A percentile compares a stretch with the other conserved stretches of the same genome.
Evolutionary conservation across 2,888 invertebrate species (phyloP).

Genomic region (Melolontha melolontha): DNA sequence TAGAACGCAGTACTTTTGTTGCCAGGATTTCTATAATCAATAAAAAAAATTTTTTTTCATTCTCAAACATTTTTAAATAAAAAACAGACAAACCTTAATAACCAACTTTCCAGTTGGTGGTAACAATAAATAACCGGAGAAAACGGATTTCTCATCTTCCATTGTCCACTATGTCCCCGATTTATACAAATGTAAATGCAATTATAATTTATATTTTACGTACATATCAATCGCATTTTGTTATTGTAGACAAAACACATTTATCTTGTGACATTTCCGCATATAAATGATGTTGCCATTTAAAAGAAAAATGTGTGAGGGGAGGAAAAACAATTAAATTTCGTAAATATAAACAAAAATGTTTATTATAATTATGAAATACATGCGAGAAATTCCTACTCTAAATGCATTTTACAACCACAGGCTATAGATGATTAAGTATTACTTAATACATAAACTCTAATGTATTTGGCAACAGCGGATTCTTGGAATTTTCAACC

Average conservation of each 20-base stretch:
- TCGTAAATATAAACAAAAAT: neutral
- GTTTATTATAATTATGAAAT: neutral
- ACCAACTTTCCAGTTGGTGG: conserved; percentile 85
- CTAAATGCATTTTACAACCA: too few species aligned
- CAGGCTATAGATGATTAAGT: too few species aligned
- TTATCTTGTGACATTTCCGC: conserved; percentile 47
- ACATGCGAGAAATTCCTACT: too few species aligned
- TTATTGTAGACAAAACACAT: conserved; percentile 32
- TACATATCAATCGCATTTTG: conserved; percentile 31
- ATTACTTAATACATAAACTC: too few species aligned
- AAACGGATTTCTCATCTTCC: conserved; percentile 81
- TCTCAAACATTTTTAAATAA: conserved; percentile 21
- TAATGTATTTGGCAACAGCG: neutral
- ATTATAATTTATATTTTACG: conserved; percentile 16
- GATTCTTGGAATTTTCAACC: conserved; percentile 9
- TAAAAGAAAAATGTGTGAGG: neutral
- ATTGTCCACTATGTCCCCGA: conserved; percentile 61
- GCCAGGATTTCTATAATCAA: conserved; percentile 83
- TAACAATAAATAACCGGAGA: conserved; percentile 81
- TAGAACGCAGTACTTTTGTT: conserved; percentile 81
- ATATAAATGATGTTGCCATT: conserved; percentile 37
- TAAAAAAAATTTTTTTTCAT: conserved; percentile 41
- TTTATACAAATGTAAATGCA: neutral
- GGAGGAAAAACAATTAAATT: neutral
- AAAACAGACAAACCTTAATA: conserved; percentile 70